A percentile compares a stretch with the other conserved stretches of the same genome.
Conservation (phyloP, 2,797 vertebrate genomes). For the Limnodromus scolopaceus region DNA sequence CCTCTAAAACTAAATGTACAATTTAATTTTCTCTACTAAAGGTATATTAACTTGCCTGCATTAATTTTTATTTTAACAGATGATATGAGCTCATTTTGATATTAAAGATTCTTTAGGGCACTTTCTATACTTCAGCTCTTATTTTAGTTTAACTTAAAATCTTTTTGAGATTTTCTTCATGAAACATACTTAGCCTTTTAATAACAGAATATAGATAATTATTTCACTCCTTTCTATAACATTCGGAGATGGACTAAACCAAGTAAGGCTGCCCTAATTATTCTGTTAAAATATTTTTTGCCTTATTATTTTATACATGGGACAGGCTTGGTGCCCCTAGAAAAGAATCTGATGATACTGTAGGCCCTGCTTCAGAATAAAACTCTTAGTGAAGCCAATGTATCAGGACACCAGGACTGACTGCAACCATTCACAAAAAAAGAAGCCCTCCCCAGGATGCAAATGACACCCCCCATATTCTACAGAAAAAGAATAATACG, state of each 20-base stretch:
- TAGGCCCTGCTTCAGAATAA: neutral
- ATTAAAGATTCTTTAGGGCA: neutral
- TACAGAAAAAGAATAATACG: neutral
- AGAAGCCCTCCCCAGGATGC: neutral
- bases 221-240: neutral
- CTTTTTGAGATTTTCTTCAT: neutral
- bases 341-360: neutral
- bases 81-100: neutral
- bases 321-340: neutral
- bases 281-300: neutral
- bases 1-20: neutral
- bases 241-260: neutral
- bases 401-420: neutral
- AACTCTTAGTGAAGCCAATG: neutral
- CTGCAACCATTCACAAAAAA: neutral
- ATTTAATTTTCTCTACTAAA: neutral
- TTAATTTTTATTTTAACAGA: neutral
- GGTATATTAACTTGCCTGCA: neutral
- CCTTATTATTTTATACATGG: neutral
- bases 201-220: neutral
- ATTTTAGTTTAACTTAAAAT: constrained; percentile 37
- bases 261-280: neutral
- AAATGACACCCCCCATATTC: neutral
- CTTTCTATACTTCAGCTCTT: neutral
- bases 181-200: neutral